Evolutionary conservation across 2,113 vertebrate species (phyloP), one percentile per base, ranked within the genome.

Genomic region (Psittacus erithacus): DNA sequence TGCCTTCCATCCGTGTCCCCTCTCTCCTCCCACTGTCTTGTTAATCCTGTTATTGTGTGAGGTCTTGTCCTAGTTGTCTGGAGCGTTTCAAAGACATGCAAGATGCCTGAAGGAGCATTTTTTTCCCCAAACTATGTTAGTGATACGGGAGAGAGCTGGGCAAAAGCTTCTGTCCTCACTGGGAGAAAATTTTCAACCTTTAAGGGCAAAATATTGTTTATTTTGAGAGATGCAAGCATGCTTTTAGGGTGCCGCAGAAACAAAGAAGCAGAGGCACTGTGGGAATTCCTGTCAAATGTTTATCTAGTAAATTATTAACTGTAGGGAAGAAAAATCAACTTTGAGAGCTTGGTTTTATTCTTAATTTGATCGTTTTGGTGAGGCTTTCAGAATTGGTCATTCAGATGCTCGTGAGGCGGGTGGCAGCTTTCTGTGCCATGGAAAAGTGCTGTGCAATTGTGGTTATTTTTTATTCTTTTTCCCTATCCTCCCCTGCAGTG

Each of bases 231-330:
- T 5, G 38, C 25, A 24, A 65, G n/a, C 31, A 3, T 0, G 24
- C 86, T 83, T 86, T 95, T 39, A 59, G 63, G 85, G 46, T 44
- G 53, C 59, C 1, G 0, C 49, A 13, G 62, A 76, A 79, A 85
- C 86, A 93, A 91, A 70, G 8, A 49, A 69, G 16, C 4, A 0
- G 38, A 73, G 82, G 71, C 82, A 28, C 88, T 19, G 71, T 63
- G 86, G 83, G 91, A 86, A 84, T 82, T 78, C 59, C 80, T 53
- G 49, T 78, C 83, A 71, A 84, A 81, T 92, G 71, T 88, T 95
- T 81, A 47, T 83, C 86, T n/a, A 57, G 86, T 86, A 33, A 93
- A 92, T 88, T 70, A 93, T 94, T 81, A 92, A 92, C 94, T n/a
- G 25, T 9, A 55, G 35, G 41, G 46, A 76, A 31, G 63, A 49